Percentiles rank a stretch among this genome's conserved stretches.
phyloP scores from a whole-genome alignment of 2,113 vertebrate species.

The Lates calcarifer region DNA sequence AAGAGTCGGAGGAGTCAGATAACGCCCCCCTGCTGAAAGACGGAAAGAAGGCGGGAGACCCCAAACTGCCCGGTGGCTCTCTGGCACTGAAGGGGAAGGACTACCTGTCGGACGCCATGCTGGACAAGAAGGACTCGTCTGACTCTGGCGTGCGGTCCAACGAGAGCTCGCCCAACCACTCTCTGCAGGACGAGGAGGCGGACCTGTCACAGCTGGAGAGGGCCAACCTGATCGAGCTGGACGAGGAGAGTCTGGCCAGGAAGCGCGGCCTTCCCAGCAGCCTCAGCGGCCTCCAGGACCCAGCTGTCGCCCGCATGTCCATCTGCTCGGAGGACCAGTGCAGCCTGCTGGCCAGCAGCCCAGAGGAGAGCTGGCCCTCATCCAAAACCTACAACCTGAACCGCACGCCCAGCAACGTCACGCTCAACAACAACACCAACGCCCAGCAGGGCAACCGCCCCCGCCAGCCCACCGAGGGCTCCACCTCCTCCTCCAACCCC shows the following conservation, averaged over 20 bases:
- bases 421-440: slow-evolving; percentile 95
- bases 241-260: slow-evolving; percentile 85
- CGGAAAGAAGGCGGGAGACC: slow-evolving; percentile 84
- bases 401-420: slow-evolving; percentile 91
- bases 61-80: slow-evolving; percentile 82
- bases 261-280: slow-evolving; percentile 88
- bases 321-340: slow-evolving; percentile 98
- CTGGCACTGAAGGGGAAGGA: slow-evolving; percentile 92
- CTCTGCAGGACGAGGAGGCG: slow-evolving; percentile 92
- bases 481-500: slow-evolving; percentile 73
- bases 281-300: slow-evolving; percentile 92
- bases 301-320: slow-evolving; percentile 93
- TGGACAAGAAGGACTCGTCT: slow-evolving; percentile 98
- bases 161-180: slow-evolving; percentile 96
- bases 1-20: slow-evolving; percentile 96
- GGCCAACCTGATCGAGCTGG: slow-evolving; percentile 88
- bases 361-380: slow-evolving; percentile 93
- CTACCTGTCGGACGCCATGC: slow-evolving; percentile 91
- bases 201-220: slow-evolving; percentile 87
- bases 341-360: slow-evolving; percentile 94
- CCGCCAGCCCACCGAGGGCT: slow-evolving; percentile 67
- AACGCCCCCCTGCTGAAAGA: slow-evolving; percentile 91
- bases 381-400: slow-evolving; percentile 92
- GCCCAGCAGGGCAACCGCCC: slow-evolving; percentile 73
- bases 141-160: slow-evolving; percentile 96